Evolutionary conservation across 2,888 invertebrate species (phyloP), one percentile per base, ranked within the genome.

Genomic region (Drosophila mimica): DNA sequence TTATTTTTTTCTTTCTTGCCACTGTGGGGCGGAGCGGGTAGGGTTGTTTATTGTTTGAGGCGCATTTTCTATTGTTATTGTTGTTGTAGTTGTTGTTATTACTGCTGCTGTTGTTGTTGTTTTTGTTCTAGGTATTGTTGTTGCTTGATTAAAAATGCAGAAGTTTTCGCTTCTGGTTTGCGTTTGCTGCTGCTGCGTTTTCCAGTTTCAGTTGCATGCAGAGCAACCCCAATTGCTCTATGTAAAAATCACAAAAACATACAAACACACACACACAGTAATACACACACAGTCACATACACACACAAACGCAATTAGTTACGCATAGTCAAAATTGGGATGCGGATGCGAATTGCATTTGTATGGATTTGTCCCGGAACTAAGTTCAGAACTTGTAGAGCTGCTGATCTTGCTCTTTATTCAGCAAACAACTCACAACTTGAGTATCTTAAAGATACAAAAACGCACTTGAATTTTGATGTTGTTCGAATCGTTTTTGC

Each of bases 91-190:
- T 51, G 31, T 53, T 65, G 30, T 74, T 66, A 57, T 53, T 62
- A 59, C 56, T 54, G 62, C 43, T 57, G 33, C n/a, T 58, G 36
- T n/a, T 54, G 52, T 52, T 78, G 51, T 56, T 71, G 62, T 57
- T 76, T 46, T 51, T 70, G 62, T 49, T 60, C 20, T 46, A 33
- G 63, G 51, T 65, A 69, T 85, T 83, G 86, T 83, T 76, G 82
- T 79, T 82, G 74, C 82, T 82, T 82, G 81, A 82, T 86, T 87
- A 74, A 73, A 84, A 83, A 87, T 86, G 87, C 89, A 84, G 72
- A 88, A 56, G 38, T 65, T 40, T 70, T 54, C 56, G 63, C 60
- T 70, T 57, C 20, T 20, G 33, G 28, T 54, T 54, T 3, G 34
- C 33, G n/a, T 70, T 64, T 48, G 54, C 17, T 56, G 31, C 33